Evolutionary conservation across 1,140 invertebrate genomes (phyloP), one percentile per base, ranked within the genome.

Genomic region (Rhagoletis pomonella): DNA sequence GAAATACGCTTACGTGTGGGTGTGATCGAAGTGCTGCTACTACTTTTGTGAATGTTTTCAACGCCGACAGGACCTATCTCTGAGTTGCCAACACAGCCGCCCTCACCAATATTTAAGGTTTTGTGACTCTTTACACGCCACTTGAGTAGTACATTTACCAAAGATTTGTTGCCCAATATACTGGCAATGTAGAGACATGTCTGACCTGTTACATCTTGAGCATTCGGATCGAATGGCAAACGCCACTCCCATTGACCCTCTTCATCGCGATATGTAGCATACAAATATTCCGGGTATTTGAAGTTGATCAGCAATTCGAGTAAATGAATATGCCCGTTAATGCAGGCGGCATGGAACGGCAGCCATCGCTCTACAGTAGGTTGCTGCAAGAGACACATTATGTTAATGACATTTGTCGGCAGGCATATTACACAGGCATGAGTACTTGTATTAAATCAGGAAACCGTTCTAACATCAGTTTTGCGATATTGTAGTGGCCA

Each of bases 301-400:
- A 96, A 97, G 89, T 97, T 96, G 1, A 99, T 94, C 3, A 99
- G 93, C 29, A 97, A 91, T 65, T 97, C 96, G 62, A 98, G 94
- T 62, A 98, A 94, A 47, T 95, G 90, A 17, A 96, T 93, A 93
- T 99, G 97, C 3, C 97, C 97, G 91, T 97, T 97, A 87, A 98
- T 97, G 88, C 96, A 97, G 59, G 97, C 97, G 6, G 97, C 98
- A 94, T 99, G 98, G 44, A 99, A 94, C 0, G 98, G 98, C 69
- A 99, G 93, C 97, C 98, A 98, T 90, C 96, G 96, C 92, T 99
- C 98, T 1, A 99, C 97, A 0, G 98, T 99, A 47, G 90, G 90
- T 88, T 93, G 90, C 87, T 89, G 64, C 7, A 73, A 88, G 50
- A 64, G 10, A 87, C 10, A n/a, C 55, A 58, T n/a, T n/a, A n/a